These are phyloP conservation scores for Heliangelus exortis DNA, from an alignment of 2,797 vertebrate genomes.

Conservation along the genomic window DNA sequence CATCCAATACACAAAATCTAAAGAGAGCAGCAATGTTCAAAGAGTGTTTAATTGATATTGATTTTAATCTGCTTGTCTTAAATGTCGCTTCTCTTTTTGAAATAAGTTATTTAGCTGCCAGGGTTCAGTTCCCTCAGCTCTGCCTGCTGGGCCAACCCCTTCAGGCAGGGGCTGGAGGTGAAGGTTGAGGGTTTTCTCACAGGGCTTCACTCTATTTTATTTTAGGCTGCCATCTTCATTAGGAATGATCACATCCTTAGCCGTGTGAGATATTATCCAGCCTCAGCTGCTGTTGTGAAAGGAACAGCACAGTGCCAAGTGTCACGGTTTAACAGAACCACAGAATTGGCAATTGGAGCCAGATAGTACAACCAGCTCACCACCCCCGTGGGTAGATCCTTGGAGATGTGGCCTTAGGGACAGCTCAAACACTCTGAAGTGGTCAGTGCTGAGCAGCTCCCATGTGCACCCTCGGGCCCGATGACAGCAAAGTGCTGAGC, in stretches of 20 bases:
- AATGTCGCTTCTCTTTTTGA: constrained; percentile 1
- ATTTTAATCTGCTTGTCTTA: constrained; percentile 57
- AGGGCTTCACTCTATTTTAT: not conserved
- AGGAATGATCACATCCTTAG: not conserved
- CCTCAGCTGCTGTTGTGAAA: not conserved
- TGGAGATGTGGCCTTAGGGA: not conserved
- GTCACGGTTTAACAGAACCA: not conserved
- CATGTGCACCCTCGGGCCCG: accelerated
- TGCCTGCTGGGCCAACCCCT: not conserved
- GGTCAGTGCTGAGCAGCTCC: not conserved
- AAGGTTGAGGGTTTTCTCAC: not conserved
- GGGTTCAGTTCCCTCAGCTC: accelerated
- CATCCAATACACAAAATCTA: constrained; percentile 52
- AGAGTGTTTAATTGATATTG: constrained; percentile 69
- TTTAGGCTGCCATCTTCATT: not conserved
- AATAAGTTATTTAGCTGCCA: not conserved
- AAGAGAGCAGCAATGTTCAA: constrained; percentile 62
- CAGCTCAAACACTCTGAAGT: not conserved
- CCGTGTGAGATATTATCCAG: accelerated
- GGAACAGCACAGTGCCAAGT: not conserved
- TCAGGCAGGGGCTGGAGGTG: not conserved
- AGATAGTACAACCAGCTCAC: too few relatives aligned
- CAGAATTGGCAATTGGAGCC: not conserved
- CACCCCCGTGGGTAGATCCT: not conserved
- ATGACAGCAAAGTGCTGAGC: accelerated